phyloP scores from a whole-genome alignment of 2,888 invertebrate genomes.

The Epinotia demarniana region DNA sequence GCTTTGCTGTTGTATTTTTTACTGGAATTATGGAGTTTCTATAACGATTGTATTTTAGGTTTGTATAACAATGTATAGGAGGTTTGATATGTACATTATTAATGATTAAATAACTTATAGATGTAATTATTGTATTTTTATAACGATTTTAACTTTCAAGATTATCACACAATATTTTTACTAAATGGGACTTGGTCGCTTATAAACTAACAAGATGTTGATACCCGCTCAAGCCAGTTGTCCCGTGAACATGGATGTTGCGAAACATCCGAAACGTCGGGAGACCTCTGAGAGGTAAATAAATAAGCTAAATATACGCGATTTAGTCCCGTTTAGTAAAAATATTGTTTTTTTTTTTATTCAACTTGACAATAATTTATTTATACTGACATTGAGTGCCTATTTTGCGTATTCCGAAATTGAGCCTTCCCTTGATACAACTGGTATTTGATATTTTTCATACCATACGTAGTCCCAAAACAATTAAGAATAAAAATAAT shows the following conservation, averaged over 20 bases:
- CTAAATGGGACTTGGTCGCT: no score
- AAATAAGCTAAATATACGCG: no score
- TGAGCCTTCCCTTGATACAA: not conserved
- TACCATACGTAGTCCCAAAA: no score
- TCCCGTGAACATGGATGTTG: no score
- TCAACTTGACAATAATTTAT: not conserved
- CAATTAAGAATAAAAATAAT: no score
- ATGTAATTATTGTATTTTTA: slow-evolving; percentile 13
- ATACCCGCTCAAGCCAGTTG: no score
- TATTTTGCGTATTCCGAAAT: not conserved
- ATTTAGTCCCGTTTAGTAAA: no score
- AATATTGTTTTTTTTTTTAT: not conserved
- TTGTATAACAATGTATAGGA: slow-evolving; percentile 19
- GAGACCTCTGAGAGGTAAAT: no score
- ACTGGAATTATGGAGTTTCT: slow-evolving; percentile 28
- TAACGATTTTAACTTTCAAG: no score
- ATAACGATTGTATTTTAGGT: slow-evolving; percentile 28
- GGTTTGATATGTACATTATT: slow-evolving; percentile 42
- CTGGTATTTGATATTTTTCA: not conserved
- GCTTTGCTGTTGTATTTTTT: slow-evolving; percentile 27
- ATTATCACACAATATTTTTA: no score
- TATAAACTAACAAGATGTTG: no score
- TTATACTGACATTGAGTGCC: not conserved
- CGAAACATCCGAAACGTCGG: no score
- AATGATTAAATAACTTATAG: slow-evolving; percentile 22